Base-by-base conservation (phyloP, 2,888 invertebrate species). In the Nemurella pictetii region DNA sequence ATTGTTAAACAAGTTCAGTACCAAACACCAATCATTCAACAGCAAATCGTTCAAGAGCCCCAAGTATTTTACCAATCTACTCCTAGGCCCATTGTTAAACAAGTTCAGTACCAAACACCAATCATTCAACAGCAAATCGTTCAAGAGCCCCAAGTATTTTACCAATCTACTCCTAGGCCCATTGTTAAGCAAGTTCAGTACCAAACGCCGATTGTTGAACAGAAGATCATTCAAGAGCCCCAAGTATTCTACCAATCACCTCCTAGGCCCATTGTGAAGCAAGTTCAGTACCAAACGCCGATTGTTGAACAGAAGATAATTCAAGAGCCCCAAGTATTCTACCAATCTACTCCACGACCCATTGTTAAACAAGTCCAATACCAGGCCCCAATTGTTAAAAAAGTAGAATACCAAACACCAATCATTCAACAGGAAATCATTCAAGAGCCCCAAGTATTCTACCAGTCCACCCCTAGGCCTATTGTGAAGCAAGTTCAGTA, bases 21-120 rank as follows among this genome's bases (percentile, higher is more conserved):
- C 20, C 55, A 55, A 20, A 55, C 55, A 29, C 78, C 82, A 20
- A 82, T 82, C 72, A 72, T 82, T 80, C 80, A 80, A 35, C 80
- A 80, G 25, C 32, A 80, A 35, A 32, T 25, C 25, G 36, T 35
- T 75, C 75, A 75, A 78, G 29, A 85, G 75, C 85, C 85, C 27
- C 12, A 73, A 74, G 74, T 85, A 2, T 82, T 72, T 26, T 35
- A 83, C 29, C 77, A 81, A 74, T 77, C 81, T 12, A 81, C 81
- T 26, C 81, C 81, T 25, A n/a, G 81, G 35, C 81, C 81, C n/a
- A 28, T 81, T 28, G 81, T 81, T n/a, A 36, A 82, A 36, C 55
- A 55, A 55, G 55, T 55, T 7, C 55, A 55, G 12, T 55, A 55
- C 20, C 55, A 55, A 20, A 7, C 55, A 12, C 55, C 55, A 7